Evolutionary conservation across 2,888 invertebrate species (phyloP).

Genomic region (Luffia ferchaultella): DNA sequence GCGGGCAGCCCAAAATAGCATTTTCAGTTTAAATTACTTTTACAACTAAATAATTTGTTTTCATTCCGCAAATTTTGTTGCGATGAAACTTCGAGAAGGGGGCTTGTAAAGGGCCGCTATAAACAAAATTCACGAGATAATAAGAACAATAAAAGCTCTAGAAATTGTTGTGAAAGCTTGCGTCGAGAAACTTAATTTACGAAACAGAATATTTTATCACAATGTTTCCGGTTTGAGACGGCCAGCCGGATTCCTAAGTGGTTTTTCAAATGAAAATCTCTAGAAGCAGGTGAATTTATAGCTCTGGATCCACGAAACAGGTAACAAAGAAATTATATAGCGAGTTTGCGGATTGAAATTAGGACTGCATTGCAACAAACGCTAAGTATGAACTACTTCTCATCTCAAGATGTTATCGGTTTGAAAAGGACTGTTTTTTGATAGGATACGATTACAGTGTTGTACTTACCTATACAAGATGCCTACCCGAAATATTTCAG

Average conservation of each 20-base stretch:
- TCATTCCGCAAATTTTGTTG: background rate
- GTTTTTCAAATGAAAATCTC: slow-evolving; percentile 20
- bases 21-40: background rate
- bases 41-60: background rate
- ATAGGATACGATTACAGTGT: too few species aligned
- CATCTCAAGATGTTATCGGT: too few species aligned
- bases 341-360: too few species aligned
- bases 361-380: too few species aligned
- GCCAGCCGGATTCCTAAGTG: slow-evolving; percentile 19
- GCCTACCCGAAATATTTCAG: too few species aligned
- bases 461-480: too few species aligned
- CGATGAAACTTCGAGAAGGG: background rate
- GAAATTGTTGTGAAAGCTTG: slow-evolving; percentile 17
- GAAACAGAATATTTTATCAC: slow-evolving; percentile 28
- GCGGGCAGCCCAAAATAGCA: background rate
- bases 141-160: slow-evolving; percentile 28
- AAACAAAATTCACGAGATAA: slow-evolving; percentile 32
- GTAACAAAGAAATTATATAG: background rate
- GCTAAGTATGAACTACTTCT: too few species aligned
- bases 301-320: background rate
- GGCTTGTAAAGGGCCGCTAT: slow-evolving; percentile 18
- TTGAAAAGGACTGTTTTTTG: too few species aligned
- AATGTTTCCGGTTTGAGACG: slow-evolving; percentile 15
- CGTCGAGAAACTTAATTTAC: slow-evolving; percentile 9
- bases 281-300: background rate